Percentiles rank a stretch among this genome's conserved stretches.
phyloP scores from a whole-genome alignment of 1,140 invertebrate genomes.

The Papilio helenus region DNA sequence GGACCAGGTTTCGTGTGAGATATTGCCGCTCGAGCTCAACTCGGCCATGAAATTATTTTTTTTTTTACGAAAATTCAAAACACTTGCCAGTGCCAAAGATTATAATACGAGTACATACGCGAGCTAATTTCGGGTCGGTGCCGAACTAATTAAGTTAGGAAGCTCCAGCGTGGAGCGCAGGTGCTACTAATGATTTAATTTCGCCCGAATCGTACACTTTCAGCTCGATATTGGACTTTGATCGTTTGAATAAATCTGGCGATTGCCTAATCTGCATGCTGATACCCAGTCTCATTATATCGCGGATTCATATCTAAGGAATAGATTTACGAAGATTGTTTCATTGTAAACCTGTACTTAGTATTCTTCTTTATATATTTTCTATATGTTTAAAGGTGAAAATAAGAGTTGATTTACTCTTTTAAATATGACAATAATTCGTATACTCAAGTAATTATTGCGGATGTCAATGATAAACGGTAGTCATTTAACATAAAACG shows the following conservation, averaged over 20 bases:
- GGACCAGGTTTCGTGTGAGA: constrained; percentile 58
- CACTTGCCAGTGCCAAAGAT: constrained; percentile 2
- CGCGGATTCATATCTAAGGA: not conserved
- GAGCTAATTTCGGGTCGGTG: constrained; percentile 56
- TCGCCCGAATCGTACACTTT: constrained; percentile 64
- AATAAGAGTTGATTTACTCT: not conserved
- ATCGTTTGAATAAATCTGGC: constrained; percentile 63
- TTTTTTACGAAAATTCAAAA: constrained; percentile 42
- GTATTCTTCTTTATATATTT: no score
- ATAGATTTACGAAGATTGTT: not conserved
- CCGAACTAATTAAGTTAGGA: constrained; percentile 47
- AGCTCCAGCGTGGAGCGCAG: constrained; percentile 61
- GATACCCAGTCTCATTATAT: not conserved
- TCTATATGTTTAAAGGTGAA: no score
- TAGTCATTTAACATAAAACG: not conserved
- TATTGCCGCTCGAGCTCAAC: constrained; percentile 41
- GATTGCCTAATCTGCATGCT: constrained; percentile 44
- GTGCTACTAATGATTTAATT: constrained; percentile 78
- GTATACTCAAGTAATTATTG: no score
- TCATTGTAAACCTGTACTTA: not conserved
- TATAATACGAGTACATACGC: constrained; percentile 35
- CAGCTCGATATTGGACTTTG: constrained; percentile 59
- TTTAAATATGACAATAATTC: no score
- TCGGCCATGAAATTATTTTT: constrained; percentile 41
- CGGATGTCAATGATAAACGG: not conserved